Conservation (phyloP, 2,113 vertebrate genomes). For the Psammodynastes pulverulentus region DNA sequence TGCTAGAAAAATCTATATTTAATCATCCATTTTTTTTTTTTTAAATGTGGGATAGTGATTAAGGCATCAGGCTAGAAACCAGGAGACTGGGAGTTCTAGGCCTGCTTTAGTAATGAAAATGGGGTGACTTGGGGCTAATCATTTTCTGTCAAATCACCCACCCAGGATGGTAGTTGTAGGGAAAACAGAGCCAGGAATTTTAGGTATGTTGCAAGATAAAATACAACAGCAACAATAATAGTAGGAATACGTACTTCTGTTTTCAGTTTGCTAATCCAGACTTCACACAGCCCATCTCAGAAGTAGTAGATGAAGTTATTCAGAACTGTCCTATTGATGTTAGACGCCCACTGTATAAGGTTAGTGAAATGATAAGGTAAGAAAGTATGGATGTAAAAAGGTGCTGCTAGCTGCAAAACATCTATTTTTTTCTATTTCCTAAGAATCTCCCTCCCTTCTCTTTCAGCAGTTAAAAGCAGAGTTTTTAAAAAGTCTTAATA, state of each 20-base stretch:
- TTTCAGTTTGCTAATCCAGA: constrained; percentile 96
- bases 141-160: background rate
- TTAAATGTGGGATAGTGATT: background rate
- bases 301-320: constrained; percentile 98
- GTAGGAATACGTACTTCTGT: constrained; percentile 18
- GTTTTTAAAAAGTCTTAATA: background rate
- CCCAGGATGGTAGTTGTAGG: background rate
- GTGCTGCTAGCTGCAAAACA: background rate
- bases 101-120: background rate
- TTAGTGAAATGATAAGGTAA: constrained; percentile 50
- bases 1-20: background rate
- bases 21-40: background rate
- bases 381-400: background rate
- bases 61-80: background rate
- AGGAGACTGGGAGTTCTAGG: background rate
- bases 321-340: constrained; percentile 99
- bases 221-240: background rate
- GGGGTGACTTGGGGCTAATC: background rate
- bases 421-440: background rate
- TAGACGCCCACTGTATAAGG: constrained; percentile 96
- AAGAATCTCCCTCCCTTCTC: background rate
- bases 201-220: background rate
- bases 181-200: background rate
- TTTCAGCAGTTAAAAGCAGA: background rate
- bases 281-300: constrained; percentile 97